A percentile compares a stretch with the other conserved stretches of the same genome.
Conservation (phyloP, 53 echinoderm and acorn worm species). For the Luidia sarsii region DNA sequence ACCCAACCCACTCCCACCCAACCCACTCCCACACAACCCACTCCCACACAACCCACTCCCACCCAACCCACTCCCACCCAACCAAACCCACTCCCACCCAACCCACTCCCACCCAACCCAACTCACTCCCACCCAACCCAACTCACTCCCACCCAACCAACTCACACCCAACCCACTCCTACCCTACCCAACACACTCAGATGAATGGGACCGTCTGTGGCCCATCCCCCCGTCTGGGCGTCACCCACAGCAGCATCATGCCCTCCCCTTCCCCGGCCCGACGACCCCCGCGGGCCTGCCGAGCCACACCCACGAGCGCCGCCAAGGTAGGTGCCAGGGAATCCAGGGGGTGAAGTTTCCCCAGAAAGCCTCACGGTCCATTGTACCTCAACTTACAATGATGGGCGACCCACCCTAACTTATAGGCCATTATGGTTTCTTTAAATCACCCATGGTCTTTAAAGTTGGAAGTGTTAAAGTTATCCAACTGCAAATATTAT, state of each 20-base stretch:
- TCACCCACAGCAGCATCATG: constrained; percentile 68
- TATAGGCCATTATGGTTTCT: no score
- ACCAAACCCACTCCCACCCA: neutral
- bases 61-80: neutral
- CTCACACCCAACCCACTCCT: no score
- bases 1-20: no score
- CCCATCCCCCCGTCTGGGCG: constrained; percentile 59
- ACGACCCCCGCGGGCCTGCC: constrained; percentile 48
- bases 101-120: neutral
- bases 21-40: no score
- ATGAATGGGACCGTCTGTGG: constrained; percentile 57
- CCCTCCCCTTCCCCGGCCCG: constrained; percentile 56
- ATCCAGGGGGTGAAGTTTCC: no score
- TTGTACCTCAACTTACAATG: no score
- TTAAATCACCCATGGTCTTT: no score
- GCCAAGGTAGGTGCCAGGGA: constrained; percentile 24
- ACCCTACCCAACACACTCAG: no score
- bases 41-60: neutral
- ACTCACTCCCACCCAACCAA: neutral
- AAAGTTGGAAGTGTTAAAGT: no score
- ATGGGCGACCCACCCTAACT: no score
- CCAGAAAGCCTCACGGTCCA: no score
- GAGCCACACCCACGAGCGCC: constrained; percentile 30
- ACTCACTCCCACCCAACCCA: neutral
- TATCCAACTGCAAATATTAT: no score